Conservation (phyloP, 2,797 vertebrate genomes). For the Centropyge bicolor region DNA sequence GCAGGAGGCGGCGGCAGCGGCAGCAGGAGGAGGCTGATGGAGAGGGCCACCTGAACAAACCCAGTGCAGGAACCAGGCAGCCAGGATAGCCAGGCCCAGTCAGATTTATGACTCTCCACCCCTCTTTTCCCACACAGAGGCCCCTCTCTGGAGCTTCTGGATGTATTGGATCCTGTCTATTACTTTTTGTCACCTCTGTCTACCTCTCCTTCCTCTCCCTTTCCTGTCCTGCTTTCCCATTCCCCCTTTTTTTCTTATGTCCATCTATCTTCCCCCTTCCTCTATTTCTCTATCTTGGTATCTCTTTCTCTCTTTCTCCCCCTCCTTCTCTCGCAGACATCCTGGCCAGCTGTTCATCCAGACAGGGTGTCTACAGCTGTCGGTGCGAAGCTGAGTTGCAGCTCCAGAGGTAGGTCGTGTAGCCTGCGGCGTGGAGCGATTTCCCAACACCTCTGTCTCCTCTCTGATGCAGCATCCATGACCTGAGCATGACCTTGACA, state of each 20-base stretch:
- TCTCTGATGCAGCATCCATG: slow-evolving; percentile 62
- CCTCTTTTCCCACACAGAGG: slow-evolving; percentile 75
- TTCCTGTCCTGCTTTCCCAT: slow-evolving; percentile 54
- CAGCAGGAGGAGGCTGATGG: slow-evolving; percentile 71
- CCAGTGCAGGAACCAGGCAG: slow-evolving; percentile 71
- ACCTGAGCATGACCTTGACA: slow-evolving; percentile 65
- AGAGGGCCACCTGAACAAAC: slow-evolving; percentile 87
- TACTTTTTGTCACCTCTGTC: slow-evolving; percentile 71
- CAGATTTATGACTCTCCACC: slow-evolving; percentile 82
- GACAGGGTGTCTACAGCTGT: slow-evolving; percentile 79
- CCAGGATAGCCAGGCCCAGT: slow-evolving; percentile 55
- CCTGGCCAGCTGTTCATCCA: slow-evolving; percentile 80
- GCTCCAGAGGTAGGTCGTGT: slow-evolving; percentile 54
- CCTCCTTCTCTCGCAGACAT: slow-evolving; percentile 69
- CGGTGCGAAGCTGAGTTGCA: slow-evolving; percentile 59
- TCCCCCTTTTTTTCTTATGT: slow-evolving; percentile 42
- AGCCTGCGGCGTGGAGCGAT: slow-evolving; percentile 55
- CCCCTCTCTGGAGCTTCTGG: slow-evolving; percentile 72
- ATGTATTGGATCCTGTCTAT: slow-evolving; percentile 65
- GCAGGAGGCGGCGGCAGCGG: slow-evolving; percentile 46
- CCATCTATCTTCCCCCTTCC: slow-evolving; percentile 40
- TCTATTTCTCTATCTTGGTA: slow-evolving; percentile 49
- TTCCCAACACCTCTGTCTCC: slow-evolving; percentile 74
- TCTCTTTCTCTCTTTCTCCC: slow-evolving; percentile 47
- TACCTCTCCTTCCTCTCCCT: slow-evolving; percentile 52